Percentiles rank a stretch among this genome's conserved stretches.
phyloP scores from a whole-genome alignment of 2,888 invertebrate genomes.

The Anagyrus pseudococci region DNA sequence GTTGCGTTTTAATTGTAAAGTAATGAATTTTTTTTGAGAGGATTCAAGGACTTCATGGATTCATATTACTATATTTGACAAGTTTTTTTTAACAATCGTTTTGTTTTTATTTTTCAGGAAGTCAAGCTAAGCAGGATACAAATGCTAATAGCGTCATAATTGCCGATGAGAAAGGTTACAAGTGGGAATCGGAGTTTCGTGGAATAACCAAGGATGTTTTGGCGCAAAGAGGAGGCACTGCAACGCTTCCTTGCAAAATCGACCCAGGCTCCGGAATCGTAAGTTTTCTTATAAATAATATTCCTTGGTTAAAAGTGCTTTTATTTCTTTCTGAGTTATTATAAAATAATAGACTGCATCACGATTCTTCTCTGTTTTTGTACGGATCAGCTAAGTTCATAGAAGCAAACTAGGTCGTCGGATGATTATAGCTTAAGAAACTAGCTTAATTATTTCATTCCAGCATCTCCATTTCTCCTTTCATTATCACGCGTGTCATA shows the following conservation, averaged over 20 bases:
- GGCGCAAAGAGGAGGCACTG: slow-evolving; percentile 64
- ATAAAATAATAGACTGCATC: slow-evolving; percentile 7
- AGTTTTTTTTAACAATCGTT: too few species aligned
- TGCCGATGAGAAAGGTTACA: slow-evolving; percentile 40
- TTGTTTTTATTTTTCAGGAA: slow-evolving; percentile 46
- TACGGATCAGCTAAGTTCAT: neutral
- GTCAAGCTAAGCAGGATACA: slow-evolving; percentile 52
- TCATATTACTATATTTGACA: too few species aligned
- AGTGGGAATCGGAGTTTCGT: slow-evolving; percentile 40
- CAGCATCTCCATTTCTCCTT: neutral
- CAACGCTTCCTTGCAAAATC: slow-evolving; percentile 63
- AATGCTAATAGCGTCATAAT: slow-evolving; percentile 48
- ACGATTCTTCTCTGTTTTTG: neutral
- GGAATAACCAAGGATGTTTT: slow-evolving; percentile 59
- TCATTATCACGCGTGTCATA: too few species aligned
- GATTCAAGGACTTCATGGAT: too few species aligned
- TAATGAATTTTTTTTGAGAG: too few species aligned
- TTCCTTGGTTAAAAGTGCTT: neutral
- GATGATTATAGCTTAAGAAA: slow-evolving; percentile 8
- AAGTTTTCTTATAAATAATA: slow-evolving; percentile 45
- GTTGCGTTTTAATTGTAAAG: too few species aligned
- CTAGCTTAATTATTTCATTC: slow-evolving; percentile 8
- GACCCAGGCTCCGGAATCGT: slow-evolving; percentile 63
- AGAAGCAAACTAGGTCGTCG: slow-evolving; percentile 16
- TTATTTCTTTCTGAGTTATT: slow-evolving; percentile 1